Evolutionary conservation across 1,140 invertebrate species (phyloP).

Genomic region (Pseudomyrmex cubaensis): DNA sequence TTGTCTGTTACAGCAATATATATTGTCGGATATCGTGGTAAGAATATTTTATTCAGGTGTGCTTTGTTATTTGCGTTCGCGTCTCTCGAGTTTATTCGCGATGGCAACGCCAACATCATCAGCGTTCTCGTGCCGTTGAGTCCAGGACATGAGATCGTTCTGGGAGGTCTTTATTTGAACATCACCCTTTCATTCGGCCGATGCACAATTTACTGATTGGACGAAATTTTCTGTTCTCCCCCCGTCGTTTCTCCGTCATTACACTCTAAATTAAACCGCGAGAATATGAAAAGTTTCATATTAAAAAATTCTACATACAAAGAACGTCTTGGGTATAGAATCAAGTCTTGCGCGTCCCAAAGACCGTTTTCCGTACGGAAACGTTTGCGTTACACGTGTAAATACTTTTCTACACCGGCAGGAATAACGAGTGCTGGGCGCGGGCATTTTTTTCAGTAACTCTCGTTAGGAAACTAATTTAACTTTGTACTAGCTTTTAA

Average conservation of each 20-base stretch:
- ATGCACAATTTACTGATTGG: constrained; percentile 49
- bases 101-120: constrained; percentile 49
- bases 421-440: constrained; percentile 31
- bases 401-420: constrained; percentile 38
- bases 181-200: constrained; percentile 43
- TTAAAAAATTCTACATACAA: background rate
- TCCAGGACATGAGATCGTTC: constrained; percentile 5
- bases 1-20: constrained; percentile 27
- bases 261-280: constrained; percentile 28
- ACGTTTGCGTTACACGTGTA: constrained; percentile 54
- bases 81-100: constrained; percentile 51
- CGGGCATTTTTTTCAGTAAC: constrained; percentile 66
- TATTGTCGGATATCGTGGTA: constrained; percentile 14
- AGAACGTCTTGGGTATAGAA: background rate
- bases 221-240: constrained; percentile 13
- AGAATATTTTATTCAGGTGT: constrained; percentile 51
- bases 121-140: constrained; percentile 19
- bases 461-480: constrained; percentile 74
- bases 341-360: background rate
- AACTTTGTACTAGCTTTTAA: constrained; percentile 68
- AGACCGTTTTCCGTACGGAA: background rate
- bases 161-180: constrained; percentile 49
- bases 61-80: constrained; percentile 55
- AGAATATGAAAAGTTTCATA: constrained; percentile 38
- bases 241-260: constrained; percentile 23